phyloP scores from a whole-genome alignment of 1,140 invertebrate genomes.

The Phenacoccus solenopsis region DNA sequence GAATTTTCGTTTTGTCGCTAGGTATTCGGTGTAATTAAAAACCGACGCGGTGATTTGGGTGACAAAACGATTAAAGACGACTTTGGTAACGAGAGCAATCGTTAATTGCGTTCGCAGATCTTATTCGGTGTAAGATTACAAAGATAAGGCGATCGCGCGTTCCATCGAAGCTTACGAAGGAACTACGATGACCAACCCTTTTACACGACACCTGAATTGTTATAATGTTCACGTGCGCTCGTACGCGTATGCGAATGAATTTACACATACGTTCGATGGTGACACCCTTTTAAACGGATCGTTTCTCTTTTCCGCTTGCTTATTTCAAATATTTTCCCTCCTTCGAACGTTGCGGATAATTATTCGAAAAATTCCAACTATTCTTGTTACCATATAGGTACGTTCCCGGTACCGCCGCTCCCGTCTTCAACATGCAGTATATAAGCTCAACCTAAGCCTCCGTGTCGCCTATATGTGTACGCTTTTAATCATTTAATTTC shows the following conservation, averaged over 20 bases:
- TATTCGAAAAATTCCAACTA: neutral
- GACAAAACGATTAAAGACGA: neutral
- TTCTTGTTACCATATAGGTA: neutral
- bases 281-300: neutral
- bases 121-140: neutral
- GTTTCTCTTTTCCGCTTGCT: neutral
- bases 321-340: neutral
- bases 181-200: neutral
- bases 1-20: neutral
- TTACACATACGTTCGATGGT: too few relatives aligned
- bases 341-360: neutral
- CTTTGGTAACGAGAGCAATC: neutral
- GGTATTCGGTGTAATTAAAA: neutral
- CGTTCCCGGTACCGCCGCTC: neutral
- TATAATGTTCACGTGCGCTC: neutral
- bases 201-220: neutral
- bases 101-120: too few relatives aligned
- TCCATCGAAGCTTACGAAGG: too few relatives aligned
- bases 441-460: neutral
- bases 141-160: neutral
- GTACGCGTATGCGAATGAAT: neutral
- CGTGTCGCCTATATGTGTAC: neutral
- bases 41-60: neutral
- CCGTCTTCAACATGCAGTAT: too few relatives aligned
- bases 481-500: slow-evolving; percentile 3